Percentiles rank a stretch among this genome's conserved stretches.
Conservation (phyloP, 2,797 vertebrate species). For the Etheostoma perlongum region DNA sequence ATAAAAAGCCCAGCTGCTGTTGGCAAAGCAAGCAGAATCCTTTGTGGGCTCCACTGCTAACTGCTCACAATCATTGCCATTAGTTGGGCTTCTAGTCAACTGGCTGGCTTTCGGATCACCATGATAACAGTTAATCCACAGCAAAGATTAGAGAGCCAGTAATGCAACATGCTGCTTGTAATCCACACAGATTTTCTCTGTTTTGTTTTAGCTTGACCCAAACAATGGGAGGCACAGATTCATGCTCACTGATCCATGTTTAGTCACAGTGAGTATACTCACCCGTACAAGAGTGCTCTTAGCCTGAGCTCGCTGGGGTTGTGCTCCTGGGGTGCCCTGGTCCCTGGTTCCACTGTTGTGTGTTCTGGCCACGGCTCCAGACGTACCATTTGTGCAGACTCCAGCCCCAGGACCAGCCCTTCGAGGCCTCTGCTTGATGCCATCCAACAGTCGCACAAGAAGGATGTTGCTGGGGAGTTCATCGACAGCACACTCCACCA, state of each 20-base stretch:
- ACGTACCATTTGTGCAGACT: slow-evolving; percentile 81
- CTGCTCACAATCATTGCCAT: slow-evolving; percentile 52
- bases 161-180: slow-evolving; percentile 78
- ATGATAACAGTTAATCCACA: slow-evolving; percentile 74
- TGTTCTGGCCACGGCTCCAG: slow-evolving; percentile 79
- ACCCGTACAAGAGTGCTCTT: slow-evolving; percentile 96
- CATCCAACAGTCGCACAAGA: slow-evolving; percentile 96
- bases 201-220: slow-evolving; percentile 67
- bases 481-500: slow-evolving; percentile 94
- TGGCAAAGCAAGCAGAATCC: slow-evolving; percentile 34
- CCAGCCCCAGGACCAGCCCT: slow-evolving; percentile 76
- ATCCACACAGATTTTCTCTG: slow-evolving; percentile 73
- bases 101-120: slow-evolving; percentile 59
- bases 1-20: slow-evolving; percentile 31
- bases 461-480: slow-evolving; percentile 98
- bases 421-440: slow-evolving; percentile 97
- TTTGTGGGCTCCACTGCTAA: slow-evolving; percentile 56
- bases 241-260: slow-evolving; percentile 53
- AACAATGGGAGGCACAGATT: slow-evolving; percentile 66
- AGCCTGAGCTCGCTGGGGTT: slow-evolving; percentile 91
- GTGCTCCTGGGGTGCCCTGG: slow-evolving; percentile 83
- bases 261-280: slow-evolving; percentile 75
- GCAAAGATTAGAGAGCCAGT: slow-evolving; percentile 70
- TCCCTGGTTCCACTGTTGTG: slow-evolving; percentile 87
- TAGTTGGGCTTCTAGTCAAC: slow-evolving; percentile 64